Percentiles rank a stretch among this genome's conserved stretches.
Conservation (phyloP, 2,888 invertebrate species). For the Stenchaetothrips biformis region DNA sequence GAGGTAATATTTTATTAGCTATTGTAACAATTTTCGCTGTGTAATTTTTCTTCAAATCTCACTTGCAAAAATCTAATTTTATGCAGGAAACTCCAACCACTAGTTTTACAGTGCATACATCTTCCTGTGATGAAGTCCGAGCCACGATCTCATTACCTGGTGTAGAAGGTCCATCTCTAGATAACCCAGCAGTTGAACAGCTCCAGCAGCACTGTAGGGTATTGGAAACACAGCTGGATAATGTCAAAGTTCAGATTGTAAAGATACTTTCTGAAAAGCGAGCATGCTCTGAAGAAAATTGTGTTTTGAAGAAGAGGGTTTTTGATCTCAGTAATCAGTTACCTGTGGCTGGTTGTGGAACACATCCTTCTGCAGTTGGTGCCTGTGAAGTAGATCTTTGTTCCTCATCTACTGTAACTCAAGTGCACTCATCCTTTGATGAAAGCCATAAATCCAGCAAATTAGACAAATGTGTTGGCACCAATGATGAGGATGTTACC, state of each 20-base stretch:
- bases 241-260: conserved; percentile 41
- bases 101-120: neutral
- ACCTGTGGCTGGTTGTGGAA: neutral
- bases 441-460: neutral
- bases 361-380: neutral
- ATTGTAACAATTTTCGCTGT: neutral
- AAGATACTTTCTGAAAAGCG: conserved; percentile 42
- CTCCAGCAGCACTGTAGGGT: conserved; percentile 40
- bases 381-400: neutral
- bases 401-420: neutral
- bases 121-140: neutral
- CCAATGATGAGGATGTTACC: neutral
- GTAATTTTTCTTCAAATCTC: neutral
- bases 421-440: neutral
- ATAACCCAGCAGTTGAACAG: conserved; percentile 33
- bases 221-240: conserved; percentile 40
- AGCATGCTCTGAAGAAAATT: conserved; percentile 43
- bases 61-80: neutral
- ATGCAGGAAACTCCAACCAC: neutral
- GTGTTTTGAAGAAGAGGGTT: conserved; percentile 41
- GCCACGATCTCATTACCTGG: neutral
- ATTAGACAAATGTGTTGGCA: neutral
- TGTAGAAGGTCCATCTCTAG: neutral
- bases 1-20: neutral
- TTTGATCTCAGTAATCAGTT: conserved; percentile 34